Conservation (phyloP, 2,888 invertebrate genomes). For the Agonopterix arenella region DNA sequence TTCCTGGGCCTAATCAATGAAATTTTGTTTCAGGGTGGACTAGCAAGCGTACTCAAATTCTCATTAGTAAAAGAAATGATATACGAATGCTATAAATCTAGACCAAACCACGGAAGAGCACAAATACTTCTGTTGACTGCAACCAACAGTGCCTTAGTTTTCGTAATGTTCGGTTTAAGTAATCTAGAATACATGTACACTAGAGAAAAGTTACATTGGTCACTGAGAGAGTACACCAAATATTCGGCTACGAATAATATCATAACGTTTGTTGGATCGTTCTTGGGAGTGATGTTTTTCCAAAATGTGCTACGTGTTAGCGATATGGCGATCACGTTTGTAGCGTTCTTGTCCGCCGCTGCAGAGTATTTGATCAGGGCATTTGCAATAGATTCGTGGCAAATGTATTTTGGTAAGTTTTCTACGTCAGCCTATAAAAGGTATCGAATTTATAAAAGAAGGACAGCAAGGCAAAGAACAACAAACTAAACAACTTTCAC, state of each 20-base stretch:
- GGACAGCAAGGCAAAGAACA: no score
- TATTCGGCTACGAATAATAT: conserved; percentile 72
- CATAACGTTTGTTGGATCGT: conserved; percentile 73
- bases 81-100: conserved; percentile 71
- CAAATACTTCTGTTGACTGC: conserved; percentile 55
- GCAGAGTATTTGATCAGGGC: conserved; percentile 48
- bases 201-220: conserved; percentile 81
- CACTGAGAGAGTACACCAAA: conserved; percentile 76
- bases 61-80: conserved; percentile 75
- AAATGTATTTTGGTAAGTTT: conserved; percentile 73
- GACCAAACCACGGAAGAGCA: conserved; percentile 72
- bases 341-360: conserved; percentile 43
- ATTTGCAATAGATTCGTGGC: conserved; percentile 52
- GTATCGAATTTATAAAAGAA: no score
- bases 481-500: no score
- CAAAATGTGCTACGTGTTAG: conserved; percentile 60
- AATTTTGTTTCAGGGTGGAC: conserved; percentile 51
- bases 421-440: no score
- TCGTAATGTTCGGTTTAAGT: conserved; percentile 59
- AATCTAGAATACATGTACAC: conserved; percentile 79
- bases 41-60: conserved; percentile 58
- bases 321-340: conserved; percentile 53
- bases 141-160: conserved; percentile 40
- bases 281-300: conserved; percentile 76
- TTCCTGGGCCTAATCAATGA: no score